Evolutionary conservation across 2,888 invertebrate species (phyloP).

Genomic region (Epinotia demarniana): DNA sequence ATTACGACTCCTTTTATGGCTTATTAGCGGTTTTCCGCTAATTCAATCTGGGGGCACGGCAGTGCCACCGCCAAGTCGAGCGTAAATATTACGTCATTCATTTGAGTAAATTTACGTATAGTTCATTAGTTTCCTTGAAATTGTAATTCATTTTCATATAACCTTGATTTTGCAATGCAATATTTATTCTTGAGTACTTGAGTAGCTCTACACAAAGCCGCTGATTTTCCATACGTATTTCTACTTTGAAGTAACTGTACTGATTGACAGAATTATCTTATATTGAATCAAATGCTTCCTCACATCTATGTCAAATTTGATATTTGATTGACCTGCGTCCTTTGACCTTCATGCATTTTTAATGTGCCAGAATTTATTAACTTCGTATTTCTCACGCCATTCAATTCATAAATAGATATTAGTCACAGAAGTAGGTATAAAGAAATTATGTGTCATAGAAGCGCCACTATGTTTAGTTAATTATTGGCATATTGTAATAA

Average conservation of each 20-base stretch:
- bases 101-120: neutral
- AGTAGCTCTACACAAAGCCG: neutral
- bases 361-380: conserved; percentile 19
- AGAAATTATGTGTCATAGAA: neutral
- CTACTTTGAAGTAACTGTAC: neutral
- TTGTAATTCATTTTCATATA: neutral
- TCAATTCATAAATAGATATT: conserved; percentile 1
- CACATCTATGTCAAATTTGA: conserved; percentile 29
- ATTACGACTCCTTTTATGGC: neutral
- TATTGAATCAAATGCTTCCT: conserved; percentile 23
- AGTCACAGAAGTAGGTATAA: neutral
- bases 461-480: neutral
- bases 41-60: too few species aligned
- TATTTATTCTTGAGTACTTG: too few species aligned
- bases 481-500: neutral
- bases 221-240: neutral
- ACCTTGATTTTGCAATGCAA: neutral
- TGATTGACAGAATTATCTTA: conserved; percentile 33
- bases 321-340: conserved; percentile 41
- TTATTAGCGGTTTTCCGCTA: neutral
- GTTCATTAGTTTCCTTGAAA: neutral
- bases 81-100: neutral
- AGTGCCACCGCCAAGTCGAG: too few species aligned
- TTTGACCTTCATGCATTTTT: conserved; percentile 26
- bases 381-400: neutral